Conservation (phyloP, 1,140 invertebrate species). For the Meloidogyne hapla region DNA sequence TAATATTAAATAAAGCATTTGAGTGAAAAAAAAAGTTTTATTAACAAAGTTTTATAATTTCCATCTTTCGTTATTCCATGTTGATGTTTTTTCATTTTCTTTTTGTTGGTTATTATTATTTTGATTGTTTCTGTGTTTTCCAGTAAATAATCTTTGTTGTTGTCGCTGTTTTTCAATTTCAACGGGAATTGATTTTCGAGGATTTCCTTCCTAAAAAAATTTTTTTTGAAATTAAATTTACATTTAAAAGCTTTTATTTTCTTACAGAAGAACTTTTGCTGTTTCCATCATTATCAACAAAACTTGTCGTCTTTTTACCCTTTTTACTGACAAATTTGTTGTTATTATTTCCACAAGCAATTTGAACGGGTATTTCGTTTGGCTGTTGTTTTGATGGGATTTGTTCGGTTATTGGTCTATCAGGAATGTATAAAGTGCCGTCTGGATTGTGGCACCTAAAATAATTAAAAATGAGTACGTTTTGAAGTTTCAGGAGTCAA, state of each 20-base stretch:
- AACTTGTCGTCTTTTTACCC: not conserved
- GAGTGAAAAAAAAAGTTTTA: too few species aligned
- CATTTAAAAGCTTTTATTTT: too few species aligned
- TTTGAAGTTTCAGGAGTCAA: too few species aligned
- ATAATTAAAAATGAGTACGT: not conserved
- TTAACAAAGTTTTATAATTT: not conserved
- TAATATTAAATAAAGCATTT: too few species aligned
- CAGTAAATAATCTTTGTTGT: slow-evolving; percentile 3
- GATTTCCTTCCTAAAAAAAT: not conserved
- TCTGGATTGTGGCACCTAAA: slow-evolving; percentile 1
- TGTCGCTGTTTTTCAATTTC: not conserved
- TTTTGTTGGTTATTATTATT: not conserved
- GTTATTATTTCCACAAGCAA: not conserved
- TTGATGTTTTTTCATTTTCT: not conserved
- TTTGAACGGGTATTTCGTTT: not conserved
- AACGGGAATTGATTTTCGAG: not conserved
- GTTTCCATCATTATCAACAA: not conserved
- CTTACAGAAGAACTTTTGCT: not conserved
- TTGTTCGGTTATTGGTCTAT: not conserved
- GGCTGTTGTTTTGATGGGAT: not conserved
- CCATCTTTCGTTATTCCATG: not conserved
- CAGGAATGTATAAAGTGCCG: not conserved
- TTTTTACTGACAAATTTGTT: slow-evolving; percentile 4
- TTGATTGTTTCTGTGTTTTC: not conserved
- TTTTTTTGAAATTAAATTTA: not conserved